phyloP scores from a whole-genome alignment of 2,888 invertebrate species.

The Drosophila vallismaia region DNA sequence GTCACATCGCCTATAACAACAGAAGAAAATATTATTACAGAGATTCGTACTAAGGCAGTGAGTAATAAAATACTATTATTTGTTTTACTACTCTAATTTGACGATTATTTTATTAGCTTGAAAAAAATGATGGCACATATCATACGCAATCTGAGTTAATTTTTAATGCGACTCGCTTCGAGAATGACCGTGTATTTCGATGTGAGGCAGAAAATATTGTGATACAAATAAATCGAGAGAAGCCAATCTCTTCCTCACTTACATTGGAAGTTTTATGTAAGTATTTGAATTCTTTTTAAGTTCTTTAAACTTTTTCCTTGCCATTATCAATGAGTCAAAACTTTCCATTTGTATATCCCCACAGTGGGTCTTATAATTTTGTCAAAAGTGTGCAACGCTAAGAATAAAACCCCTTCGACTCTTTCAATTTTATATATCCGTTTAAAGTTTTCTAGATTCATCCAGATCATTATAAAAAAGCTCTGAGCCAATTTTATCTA shows the following conservation, averaged over 20 bases:
- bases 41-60: conserved; percentile 84
- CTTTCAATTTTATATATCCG: no score
- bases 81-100: neutral
- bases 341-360: no score
- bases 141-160: conserved; percentile 91
- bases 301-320: no score
- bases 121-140: conserved; percentile 89
- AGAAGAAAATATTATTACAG: conserved; percentile 78
- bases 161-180: conserved; percentile 92
- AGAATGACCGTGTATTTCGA: conserved; percentile 91
- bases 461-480: no score
- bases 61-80: conserved; percentile 66
- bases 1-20: conserved; percentile 85
- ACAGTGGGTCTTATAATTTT: no score
- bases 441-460: no score
- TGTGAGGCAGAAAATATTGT: conserved; percentile 94
- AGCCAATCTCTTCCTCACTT: conserved; percentile 89
- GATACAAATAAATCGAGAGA: conserved; percentile 88
- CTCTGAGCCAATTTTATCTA: no score
- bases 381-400: no score
- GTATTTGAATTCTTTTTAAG: conserved; percentile 75
- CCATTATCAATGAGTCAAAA: no score
- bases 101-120: conserved; percentile 83
- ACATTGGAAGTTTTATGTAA: conserved; percentile 94
- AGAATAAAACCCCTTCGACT: no score